Conservation (phyloP, 2,888 invertebrate species). For the Nomada ruficornis region DNA sequence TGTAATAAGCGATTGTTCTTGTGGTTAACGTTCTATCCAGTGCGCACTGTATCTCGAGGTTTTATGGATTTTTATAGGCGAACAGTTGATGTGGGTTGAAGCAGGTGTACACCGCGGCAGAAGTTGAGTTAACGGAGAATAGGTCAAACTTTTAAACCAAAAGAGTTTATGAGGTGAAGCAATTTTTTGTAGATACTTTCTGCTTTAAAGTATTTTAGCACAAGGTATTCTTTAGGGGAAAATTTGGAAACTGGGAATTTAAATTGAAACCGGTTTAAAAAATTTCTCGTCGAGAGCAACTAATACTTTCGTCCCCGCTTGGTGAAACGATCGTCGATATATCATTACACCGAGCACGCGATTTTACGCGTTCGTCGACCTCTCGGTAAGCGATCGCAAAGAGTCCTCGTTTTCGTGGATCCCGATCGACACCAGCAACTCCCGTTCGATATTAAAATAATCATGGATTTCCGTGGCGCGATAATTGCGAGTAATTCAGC, state of each 20-base stretch:
- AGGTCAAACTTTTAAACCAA: not conserved
- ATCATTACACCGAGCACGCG: too few species aligned
- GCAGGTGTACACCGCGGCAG: not conserved
- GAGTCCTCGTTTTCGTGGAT: constrained; percentile 7
- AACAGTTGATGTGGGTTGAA: not conserved
- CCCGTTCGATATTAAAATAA: constrained; percentile 43
- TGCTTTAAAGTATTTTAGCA: too few species aligned
- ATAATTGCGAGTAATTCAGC: constrained; percentile 43
- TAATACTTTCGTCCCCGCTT: too few species aligned
- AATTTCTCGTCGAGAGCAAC: too few species aligned
- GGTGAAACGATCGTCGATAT: too few species aligned
- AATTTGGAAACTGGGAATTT: too few species aligned
- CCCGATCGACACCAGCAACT: too few species aligned
- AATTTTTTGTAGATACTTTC: too few species aligned
- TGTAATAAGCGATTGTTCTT: not conserved
- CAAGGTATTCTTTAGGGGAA: too few species aligned
- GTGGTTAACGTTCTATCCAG: not conserved
- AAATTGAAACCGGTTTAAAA: too few species aligned
- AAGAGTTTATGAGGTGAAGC: too few species aligned
- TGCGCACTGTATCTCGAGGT: not conserved
- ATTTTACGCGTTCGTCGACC: not conserved
- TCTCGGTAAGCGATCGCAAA: not conserved
- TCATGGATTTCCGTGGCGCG: constrained; percentile 31
- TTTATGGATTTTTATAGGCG: not conserved
- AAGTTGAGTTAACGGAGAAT: not conserved